Evolutionary conservation across 2,888 invertebrate genomes (phyloP), one percentile per base, ranked within the genome.

Genomic region (Glomeris marginata): DNA sequence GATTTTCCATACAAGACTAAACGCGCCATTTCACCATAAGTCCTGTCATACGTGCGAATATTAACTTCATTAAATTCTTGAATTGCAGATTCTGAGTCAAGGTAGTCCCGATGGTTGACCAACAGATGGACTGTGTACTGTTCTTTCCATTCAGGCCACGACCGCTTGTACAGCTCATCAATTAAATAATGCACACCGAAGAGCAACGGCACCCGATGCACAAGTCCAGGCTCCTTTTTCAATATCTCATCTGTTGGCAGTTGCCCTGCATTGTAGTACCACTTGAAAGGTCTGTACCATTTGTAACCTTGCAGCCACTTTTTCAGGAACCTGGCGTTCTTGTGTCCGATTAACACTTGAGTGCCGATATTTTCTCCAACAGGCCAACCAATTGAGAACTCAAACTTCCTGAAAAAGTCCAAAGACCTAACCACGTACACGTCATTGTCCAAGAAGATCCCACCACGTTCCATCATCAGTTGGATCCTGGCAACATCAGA

Each of bases 251-350:
- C 56, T 0, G 67, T 66, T 1, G 69, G 68, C 22, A 61, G 56
- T 46, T 67, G 62, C 4, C 68, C 69, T 10, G 67, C 68, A 58
- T 69, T 69, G 54, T 66, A 68, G 54, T 69, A 69, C 58, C 58
- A 59, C 16, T 51, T 41, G 18, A 52, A 50, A 28, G 58, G 54
- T 28, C 49, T 41, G 54, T 68, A 68, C 13, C 56, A 53, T 38
- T 56, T 58, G 54, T 68, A 68, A 15, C 66, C 62, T 16, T 63
- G 57, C 35, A 64, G 54, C 66, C 67, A 68, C 1, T 60, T 51
- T 43, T 54, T 52, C 11, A 67, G 55, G 57, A 68, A 65, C 38
- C 64, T 56, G 0, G 68, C 66, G 51, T 64, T 58, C 54, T 61
- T 62, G 45, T 65, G 62, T 1, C 63, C 66, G 44, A 68, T 56